Conservation (phyloP, 2,888 invertebrate genomes). For the Dryobotodes eremita region DNA sequence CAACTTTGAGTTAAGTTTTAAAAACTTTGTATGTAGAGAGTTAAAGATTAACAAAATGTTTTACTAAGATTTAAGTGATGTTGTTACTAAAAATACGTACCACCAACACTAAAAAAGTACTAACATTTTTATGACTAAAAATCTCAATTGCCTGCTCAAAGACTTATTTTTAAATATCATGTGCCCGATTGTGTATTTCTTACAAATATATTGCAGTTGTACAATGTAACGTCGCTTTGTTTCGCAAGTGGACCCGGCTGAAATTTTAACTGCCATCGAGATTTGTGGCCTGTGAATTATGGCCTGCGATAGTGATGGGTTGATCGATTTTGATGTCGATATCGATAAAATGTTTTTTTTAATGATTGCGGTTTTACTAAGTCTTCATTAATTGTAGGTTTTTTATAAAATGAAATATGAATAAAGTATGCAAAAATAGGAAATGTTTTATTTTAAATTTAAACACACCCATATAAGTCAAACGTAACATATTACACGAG, state of each 20-base stretch:
- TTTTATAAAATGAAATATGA: not conserved
- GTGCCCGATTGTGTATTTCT: constrained; percentile 38
- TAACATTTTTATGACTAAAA: constrained; percentile 22
- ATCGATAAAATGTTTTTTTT: constrained; percentile 59
- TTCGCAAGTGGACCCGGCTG: constrained; percentile 75
- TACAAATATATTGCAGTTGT: constrained; percentile 59
- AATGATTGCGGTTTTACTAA: not conserved
- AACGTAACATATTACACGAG: not conserved
- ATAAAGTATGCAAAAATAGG: not conserved
- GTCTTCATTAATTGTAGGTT: not conserved
- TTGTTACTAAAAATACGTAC: not conserved
- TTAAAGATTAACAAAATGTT: not conserved
- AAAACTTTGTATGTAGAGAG: not conserved
- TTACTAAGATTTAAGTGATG: not conserved
- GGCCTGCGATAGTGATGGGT: constrained; percentile 73
- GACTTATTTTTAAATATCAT: constrained; percentile 55
- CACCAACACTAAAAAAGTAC: constrained; percentile 25
- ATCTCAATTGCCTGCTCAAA: not conserved
- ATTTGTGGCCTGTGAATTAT: constrained; percentile 88
- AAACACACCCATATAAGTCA: not conserved
- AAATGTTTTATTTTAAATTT: not conserved
- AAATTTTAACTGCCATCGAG: constrained; percentile 84
- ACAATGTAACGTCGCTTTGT: constrained; percentile 80
- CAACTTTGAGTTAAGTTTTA: too few species aligned
- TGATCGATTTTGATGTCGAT: constrained; percentile 64